A percentile compares a stretch with the other conserved stretches of the same genome.
Conservation (phyloP, 30 jellyfish, hydroid and myxozoan genomes). For the Mastigias papua region DNA sequence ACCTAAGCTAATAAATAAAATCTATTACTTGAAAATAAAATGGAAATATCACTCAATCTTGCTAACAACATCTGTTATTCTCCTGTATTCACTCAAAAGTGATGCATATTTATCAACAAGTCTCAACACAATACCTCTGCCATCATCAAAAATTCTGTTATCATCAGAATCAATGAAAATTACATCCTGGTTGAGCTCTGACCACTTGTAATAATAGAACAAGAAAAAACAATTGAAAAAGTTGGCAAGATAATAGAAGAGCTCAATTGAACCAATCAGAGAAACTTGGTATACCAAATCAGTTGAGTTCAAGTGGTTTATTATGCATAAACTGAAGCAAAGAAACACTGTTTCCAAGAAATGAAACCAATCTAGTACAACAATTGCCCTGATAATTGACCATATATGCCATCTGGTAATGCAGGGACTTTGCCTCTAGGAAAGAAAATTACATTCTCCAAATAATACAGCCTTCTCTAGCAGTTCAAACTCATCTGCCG, state of each 20-base stretch:
- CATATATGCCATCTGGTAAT: slow-evolving; percentile 83
- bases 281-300: slow-evolving; percentile 96
- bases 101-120: slow-evolving; percentile 81
- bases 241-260: slow-evolving; percentile 81
- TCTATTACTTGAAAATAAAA: too few species aligned
- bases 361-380: slow-evolving; percentile 96
- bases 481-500: neutral
- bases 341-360: slow-evolving; percentile 89
- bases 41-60: slow-evolving; percentile 34
- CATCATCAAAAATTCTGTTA: slow-evolving; percentile 13
- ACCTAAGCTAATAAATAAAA: neutral
- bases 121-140: slow-evolving; percentile 42
- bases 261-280: slow-evolving; percentile 83
- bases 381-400: slow-evolving; percentile 85
- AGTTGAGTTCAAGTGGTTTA: slow-evolving; percentile 88
- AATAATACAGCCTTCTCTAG: neutral
- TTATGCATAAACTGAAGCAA: slow-evolving; percentile 83
- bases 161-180: slow-evolving; percentile 67
- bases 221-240: slow-evolving; percentile 81
- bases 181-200: slow-evolving; percentile 77
- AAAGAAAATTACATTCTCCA: neutral
- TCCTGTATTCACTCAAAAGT: slow-evolving; percentile 66
- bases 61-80: slow-evolving; percentile 82
- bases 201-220: slow-evolving; percentile 87
- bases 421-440: slow-evolving; percentile 82